Conservation (phyloP, 2,888 invertebrate species). For the Autographa gamma region DNA sequence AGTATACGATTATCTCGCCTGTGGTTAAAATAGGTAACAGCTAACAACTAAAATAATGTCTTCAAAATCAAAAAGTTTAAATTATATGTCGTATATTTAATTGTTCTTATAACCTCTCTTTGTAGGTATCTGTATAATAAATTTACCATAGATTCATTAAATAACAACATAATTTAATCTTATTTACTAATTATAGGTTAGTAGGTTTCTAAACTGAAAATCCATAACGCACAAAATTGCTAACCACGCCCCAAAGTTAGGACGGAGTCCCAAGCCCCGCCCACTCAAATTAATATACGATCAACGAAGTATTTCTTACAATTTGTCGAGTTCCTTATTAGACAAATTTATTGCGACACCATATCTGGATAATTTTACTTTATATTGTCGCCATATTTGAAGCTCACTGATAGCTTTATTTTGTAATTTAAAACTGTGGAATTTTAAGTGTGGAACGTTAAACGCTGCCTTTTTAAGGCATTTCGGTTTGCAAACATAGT, state of each 20-base stretch:
- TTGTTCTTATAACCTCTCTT: too few species aligned
- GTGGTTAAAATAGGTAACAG: too few species aligned
- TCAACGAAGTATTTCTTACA: conserved; percentile 70
- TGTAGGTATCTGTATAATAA: too few species aligned
- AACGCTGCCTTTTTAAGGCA: conserved; percentile 18
- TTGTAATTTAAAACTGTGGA: conserved; percentile 49
- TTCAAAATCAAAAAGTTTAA: too few species aligned
- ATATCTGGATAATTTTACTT: conserved; percentile 65
- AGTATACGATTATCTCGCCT: too few species aligned
- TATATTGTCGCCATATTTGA: conserved; percentile 63
- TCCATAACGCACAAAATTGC: conserved; percentile 8
- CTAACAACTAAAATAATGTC: too few species aligned
- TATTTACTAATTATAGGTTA: not conserved
- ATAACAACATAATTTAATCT: not conserved
- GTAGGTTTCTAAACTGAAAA: conserved; percentile 12
- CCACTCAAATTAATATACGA: conserved; percentile 70
- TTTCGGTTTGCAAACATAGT: conserved; percentile 21
- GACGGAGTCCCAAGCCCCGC: conserved; percentile 39
- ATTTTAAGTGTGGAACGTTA: conserved; percentile 43
- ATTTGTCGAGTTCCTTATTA: conserved; percentile 75
- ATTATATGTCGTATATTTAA: too few species aligned
- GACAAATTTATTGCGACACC: conserved; percentile 71
- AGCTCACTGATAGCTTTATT: conserved; percentile 62
- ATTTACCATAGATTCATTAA: too few species aligned
- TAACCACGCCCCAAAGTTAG: conserved; percentile 34